These are phyloP conservation scores for Epinotia bilunana DNA, from an alignment of 2,888 invertebrate species.

Conservation along the genomic window DNA sequence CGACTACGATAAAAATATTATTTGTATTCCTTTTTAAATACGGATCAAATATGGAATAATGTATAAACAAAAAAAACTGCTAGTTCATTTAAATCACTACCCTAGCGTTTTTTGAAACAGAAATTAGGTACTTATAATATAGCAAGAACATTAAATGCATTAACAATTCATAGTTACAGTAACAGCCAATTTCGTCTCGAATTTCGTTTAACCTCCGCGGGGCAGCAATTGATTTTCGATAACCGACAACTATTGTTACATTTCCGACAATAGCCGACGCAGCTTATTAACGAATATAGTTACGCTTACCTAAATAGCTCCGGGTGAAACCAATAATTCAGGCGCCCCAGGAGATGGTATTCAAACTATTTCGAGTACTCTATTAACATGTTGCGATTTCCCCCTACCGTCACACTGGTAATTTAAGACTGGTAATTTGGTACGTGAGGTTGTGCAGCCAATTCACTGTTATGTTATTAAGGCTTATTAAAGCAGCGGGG, in stretches of 20 bases:
- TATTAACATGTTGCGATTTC: conserved; percentile 73
- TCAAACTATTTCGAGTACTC: conserved; percentile 66
- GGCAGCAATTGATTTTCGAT: conserved; percentile 62
- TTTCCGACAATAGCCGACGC: conserved; percentile 69
- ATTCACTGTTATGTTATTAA: conserved; percentile 62
- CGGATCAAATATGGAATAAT: too few relatives aligned
- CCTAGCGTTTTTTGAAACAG: too few relatives aligned
- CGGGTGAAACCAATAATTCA: conserved; percentile 79
- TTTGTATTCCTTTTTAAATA: not conserved
- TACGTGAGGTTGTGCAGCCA: conserved; percentile 54
- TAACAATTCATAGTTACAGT: conserved; percentile 16
- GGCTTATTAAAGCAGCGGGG: conserved; percentile 58
- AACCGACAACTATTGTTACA: conserved; percentile 59
- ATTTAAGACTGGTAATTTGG: conserved; percentile 67
- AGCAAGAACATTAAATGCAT: not conserved
- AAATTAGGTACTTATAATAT: not conserved
- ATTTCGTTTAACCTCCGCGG: conserved; percentile 44
- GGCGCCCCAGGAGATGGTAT: conserved; percentile 69
- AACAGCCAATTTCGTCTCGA: conserved; percentile 21
- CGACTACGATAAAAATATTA: not conserved
- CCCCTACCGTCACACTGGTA: conserved; percentile 59
- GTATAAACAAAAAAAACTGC: too few relatives aligned
- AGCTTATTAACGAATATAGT: conserved; percentile 78
- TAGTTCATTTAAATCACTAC: too few relatives aligned
- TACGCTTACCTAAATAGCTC: conserved; percentile 74